Base-by-base conservation (phyloP, 2,888 invertebrate species). In the Bhutanitis thaidina region DNA sequence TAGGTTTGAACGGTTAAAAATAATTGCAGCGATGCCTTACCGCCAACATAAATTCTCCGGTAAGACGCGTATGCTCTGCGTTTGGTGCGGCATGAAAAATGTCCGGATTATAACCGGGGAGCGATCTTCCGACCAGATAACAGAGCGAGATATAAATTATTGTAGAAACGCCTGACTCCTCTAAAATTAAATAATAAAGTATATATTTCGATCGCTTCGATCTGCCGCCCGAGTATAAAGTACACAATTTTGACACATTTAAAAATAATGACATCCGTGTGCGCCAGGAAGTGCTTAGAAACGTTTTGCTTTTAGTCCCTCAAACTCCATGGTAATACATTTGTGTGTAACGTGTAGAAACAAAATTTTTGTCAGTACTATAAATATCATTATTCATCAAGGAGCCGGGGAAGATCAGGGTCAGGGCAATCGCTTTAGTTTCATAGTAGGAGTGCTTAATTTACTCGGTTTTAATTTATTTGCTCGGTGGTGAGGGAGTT, bases 171-270 rank as follows among this genome's bases (percentile, higher is more conserved):
- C 77, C 81, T 81, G 80, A 78, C 77, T 79, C 84, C 74, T 80
- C 87, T 87, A 79, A 88, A 86, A 88, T 87, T 86, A 86, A 88
- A 89, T 87, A 88, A 82, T 84, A 86, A 86, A 83, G 74, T 87
- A 77, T 88, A 86, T 89, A 88, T 88, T 88, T 88, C 89, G 72
- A 8, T 77, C 71, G 72, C 68, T 75, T 71, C 84, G 80, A 84
- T 84, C 72, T 79, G 65, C 76, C 77, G 70, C 67, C 61, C 67
- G 70, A 69, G 78, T 71, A 86, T 88, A 88, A 87, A 88, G 81
- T 88, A 88, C 74, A 85, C 71, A 73, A 75, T 83, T 88, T 83
- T 88, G 89, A 88, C 89, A 89, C 82, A 79, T 83, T 79, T 85
- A 83, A 85, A 47, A 89, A 88, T 88, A 87, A 88, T 84, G 79